Evolutionary conservation across 1,140 invertebrate genomes (phyloP).

Genomic region (Geopemphigus sp.): DNA sequence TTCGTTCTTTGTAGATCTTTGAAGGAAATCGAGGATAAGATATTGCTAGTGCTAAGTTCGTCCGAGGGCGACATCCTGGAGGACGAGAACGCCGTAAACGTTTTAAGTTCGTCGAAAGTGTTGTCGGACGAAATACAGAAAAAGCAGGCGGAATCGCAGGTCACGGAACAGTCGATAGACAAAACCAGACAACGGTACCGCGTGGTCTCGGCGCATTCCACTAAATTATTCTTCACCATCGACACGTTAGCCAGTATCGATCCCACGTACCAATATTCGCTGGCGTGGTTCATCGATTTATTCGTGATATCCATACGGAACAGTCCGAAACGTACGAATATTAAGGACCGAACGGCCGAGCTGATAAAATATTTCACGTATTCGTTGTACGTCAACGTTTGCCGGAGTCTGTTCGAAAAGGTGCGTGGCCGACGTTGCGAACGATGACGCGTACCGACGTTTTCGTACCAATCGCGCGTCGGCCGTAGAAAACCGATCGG

Average conservation of each 20-base stretch:
- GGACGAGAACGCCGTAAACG: conserved; percentile 93
- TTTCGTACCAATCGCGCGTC: no score
- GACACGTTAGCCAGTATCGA: conserved; percentile 85
- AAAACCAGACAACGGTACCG: conserved; percentile 77
- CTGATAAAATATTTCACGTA: conserved; percentile 82
- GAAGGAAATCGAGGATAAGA: conserved; percentile 93
- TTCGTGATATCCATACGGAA: conserved; percentile 73
- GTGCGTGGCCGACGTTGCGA: no score
- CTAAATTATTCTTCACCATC: conserved; percentile 90
- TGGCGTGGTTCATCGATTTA: conserved; percentile 87
- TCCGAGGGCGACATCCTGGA: conserved; percentile 93
- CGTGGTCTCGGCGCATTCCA: conserved; percentile 82
- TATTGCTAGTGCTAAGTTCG: conserved; percentile 81
- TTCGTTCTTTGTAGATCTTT: conserved; percentile 71
- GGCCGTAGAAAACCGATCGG: no score
- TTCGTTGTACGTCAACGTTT: conserved; percentile 87
- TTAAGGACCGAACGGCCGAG: conserved; percentile 66
- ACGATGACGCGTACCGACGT: no score
- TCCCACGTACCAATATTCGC: conserved; percentile 92
- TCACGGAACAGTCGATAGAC: conserved; percentile 77
- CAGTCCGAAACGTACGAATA: conserved; percentile 67
- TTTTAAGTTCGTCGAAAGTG: conserved; percentile 85
- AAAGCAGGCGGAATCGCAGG: conserved; percentile 77
- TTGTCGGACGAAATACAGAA: conserved; percentile 81
- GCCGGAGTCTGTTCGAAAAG: conserved; percentile 92